A percentile compares a stretch with the other conserved stretches of the same genome.
Evolutionary conservation across 2,113 vertebrate genomes (phyloP).

Genomic region (Ageneiosus marmoratus): DNA sequence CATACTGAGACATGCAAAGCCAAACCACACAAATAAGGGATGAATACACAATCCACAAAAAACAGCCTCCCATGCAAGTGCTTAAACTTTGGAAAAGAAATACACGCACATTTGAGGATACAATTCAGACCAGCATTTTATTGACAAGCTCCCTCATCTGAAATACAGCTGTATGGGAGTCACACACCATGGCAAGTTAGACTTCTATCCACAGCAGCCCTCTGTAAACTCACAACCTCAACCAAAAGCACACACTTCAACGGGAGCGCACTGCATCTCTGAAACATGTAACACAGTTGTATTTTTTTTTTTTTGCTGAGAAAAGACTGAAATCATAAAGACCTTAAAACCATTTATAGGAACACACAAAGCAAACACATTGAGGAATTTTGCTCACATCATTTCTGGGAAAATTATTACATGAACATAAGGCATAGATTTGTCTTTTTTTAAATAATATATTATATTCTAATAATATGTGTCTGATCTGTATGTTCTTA

Average conservation of each 20-base stretch:
- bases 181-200: constrained; percentile 44
- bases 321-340: constrained; percentile 46
- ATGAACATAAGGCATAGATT: constrained; percentile 42
- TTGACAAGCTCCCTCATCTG: constrained; percentile 52
- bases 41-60: not conserved
- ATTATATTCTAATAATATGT: constrained; percentile 8
- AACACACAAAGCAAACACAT: constrained; percentile 39
- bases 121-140: constrained; percentile 55
- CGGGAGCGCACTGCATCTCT: constrained; percentile 42
- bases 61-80: constrained; percentile 53
- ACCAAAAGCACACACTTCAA: constrained; percentile 33
- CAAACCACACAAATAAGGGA: constrained; percentile 33
- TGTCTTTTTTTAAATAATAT: constrained; percentile 13
- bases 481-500: constrained; percentile 3
- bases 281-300: constrained; percentile 45
- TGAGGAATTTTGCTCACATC: constrained; percentile 33
- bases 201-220: constrained; percentile 39
- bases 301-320: constrained; percentile 25
- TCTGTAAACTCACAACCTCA: constrained; percentile 45
- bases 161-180: constrained; percentile 50
- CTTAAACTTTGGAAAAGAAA: constrained; percentile 51
- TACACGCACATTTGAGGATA: constrained; percentile 54
- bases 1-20: constrained; percentile 43
- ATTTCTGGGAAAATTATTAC: constrained; percentile 41
- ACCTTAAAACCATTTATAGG: constrained; percentile 50